These are phyloP conservation scores for Gracilinanus agilis DNA, from an alignment of 2,113 vertebrate genomes.

Conservation along the genomic window DNA sequence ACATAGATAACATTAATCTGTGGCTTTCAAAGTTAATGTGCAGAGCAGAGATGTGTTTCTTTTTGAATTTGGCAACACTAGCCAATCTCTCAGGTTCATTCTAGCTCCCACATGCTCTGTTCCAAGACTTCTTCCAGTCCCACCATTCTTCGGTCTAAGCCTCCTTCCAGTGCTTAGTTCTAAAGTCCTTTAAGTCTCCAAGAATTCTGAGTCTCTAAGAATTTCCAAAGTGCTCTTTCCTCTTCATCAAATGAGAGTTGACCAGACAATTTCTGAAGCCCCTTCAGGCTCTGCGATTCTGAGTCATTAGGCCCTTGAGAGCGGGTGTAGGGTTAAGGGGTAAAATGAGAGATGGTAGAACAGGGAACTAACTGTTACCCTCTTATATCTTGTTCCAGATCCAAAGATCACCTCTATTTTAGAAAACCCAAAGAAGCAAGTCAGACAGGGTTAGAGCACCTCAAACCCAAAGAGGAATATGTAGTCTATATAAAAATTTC, in stretches of 20 bases:
- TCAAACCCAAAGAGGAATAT: not conserved
- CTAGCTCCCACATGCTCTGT: not conserved
- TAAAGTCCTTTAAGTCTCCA: not conserved
- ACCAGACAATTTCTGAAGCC: not conserved
- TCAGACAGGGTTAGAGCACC: not conserved
- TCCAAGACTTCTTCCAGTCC: not conserved
- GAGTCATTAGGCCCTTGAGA: not conserved
- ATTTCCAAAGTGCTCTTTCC: not conserved
- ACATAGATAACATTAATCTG: not conserved
- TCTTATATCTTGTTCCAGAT: not conserved
- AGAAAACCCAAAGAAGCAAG: not conserved
- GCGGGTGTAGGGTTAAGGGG: not conserved
- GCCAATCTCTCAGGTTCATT: not conserved
- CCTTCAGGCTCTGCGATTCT: not conserved
- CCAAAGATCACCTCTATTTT: not conserved
- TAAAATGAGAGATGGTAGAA: not conserved
- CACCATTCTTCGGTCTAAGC: not conserved
- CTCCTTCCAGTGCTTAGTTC: not conserved
- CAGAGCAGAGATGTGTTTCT: not conserved
- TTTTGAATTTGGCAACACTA: not conserved
- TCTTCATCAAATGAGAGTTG: not conserved
- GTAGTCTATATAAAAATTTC: not conserved
- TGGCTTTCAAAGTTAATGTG: not conserved
- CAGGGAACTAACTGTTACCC: not conserved
- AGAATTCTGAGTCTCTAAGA: not conserved